Conservation (phyloP, 1,140 invertebrate genomes). For the Bombus confusus region DNA sequence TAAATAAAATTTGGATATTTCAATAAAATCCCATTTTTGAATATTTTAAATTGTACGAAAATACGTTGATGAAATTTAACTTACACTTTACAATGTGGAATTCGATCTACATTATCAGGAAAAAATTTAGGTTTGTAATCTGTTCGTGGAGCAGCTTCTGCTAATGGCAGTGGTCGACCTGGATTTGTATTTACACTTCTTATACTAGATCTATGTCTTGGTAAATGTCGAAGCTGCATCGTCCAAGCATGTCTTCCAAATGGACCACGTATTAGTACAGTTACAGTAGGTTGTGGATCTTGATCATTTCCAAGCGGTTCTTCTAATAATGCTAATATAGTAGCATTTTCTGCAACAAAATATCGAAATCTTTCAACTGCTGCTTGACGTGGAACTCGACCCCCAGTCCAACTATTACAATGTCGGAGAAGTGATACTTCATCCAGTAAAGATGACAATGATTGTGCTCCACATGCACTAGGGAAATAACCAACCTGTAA, state of each 20-base stretch:
- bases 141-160: slow-evolving; percentile 85
- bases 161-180: slow-evolving; percentile 90
- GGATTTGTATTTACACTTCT: slow-evolving; percentile 88
- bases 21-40: neutral
- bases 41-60: slow-evolving; percentile 5
- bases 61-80: slow-evolving; percentile 68
- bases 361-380: slow-evolving; percentile 90
- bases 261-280: slow-evolving; percentile 92
- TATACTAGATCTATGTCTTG: slow-evolving; percentile 89
- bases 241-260: slow-evolving; percentile 98
- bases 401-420: slow-evolving; percentile 86
- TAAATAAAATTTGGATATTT: slow-evolving; percentile 68
- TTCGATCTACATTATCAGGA: slow-evolving; percentile 91
- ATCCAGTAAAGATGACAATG: slow-evolving; percentile 92
- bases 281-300: slow-evolving; percentile 89
- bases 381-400: slow-evolving; percentile 82
- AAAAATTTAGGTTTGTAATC: slow-evolving; percentile 90
- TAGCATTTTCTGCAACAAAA: slow-evolving; percentile 95
- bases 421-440: slow-evolving; percentile 93
- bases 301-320: slow-evolving; percentile 93
- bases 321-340: slow-evolving; percentile 94
- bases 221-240: slow-evolving; percentile 92
- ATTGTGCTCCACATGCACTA: slow-evolving; percentile 91
- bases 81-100: slow-evolving; percentile 91
- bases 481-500: slow-evolving; percentile 90